Evolutionary conservation across 1,140 invertebrate genomes (phyloP), one percentile per base, ranked within the genome.

Genomic region (Chrysomallon squamiferum): DNA sequence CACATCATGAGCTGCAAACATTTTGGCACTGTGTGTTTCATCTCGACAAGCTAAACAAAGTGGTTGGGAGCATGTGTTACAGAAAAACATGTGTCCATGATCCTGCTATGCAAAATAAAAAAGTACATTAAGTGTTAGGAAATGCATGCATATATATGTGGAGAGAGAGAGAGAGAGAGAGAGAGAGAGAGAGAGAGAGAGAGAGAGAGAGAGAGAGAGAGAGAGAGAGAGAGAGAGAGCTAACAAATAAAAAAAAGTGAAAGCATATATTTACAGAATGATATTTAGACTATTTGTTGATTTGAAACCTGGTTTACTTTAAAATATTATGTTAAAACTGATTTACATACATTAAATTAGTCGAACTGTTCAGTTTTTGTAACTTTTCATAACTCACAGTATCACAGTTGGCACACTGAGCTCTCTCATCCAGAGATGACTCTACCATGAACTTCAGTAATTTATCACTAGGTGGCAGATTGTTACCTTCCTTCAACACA

Each of bases 381-480:
- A 15, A 7, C 35, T 38, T 38, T 38, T 38, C 6, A 7, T 38
- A 38, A 38, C 35, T 38, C 15, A 38, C 78, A 30, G 60, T 64
- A 73, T 80, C 78, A 75, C 78, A 80, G 68, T 80, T 80, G 15
- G 78, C 78, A 75, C 78, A 80, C 54, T 69, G 71, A 9, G 73
- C 76, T 67, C 65, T 69, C 30, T 80, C 78, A 27, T 78, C 76
- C 41, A 67, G 68, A 1, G 75, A 64, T 0, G 76, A 77, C 41
- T 80, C 78, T 0, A 80, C 73, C 61, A 80, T 62, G 62, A 80
- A 78, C 62, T 80, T 77, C 47, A 78, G 69, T 54, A 80, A 59
- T 2, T 66, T 66, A 59, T 80, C 78, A 13, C 59, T 27, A 9
- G 71, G 69, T 4, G 78, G 78, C 6, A 77, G 22, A 7, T 35